phyloP scores from a whole-genome alignment of 2,797 vertebrate species.

The Hydrocynus forskahlii region DNA sequence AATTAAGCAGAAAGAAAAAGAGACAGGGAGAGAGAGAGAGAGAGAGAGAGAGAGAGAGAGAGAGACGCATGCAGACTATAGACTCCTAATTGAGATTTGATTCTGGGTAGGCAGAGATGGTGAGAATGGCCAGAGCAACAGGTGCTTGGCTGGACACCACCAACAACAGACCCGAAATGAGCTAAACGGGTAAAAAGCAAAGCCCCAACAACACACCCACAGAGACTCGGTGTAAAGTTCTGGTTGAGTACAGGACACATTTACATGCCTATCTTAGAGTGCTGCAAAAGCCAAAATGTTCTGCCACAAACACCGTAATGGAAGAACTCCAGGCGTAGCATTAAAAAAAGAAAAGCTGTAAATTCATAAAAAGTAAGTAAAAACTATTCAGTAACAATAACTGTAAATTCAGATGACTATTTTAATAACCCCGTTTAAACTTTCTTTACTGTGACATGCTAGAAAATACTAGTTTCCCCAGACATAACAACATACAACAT shows the following conservation, averaged over 20 bases:
- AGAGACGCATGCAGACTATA: conserved; percentile 7
- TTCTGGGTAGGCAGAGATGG: conserved; percentile 52
- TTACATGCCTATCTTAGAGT: background rate
- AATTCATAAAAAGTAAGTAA: too few relatives aligned
- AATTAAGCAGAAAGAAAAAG: conserved; percentile 36
- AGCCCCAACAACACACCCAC: background rate
- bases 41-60: background rate
- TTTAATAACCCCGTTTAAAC: too few relatives aligned
- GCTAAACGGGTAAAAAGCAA: conserved; percentile 34
- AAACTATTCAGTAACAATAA: too few relatives aligned
- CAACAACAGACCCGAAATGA: conserved; percentile 18
- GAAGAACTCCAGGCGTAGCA: background rate
- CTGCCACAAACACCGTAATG: background rate
- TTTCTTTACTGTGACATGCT: too few relatives aligned
- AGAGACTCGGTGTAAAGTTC: background rate
- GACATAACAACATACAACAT: too few relatives aligned
- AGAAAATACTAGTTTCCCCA: too few relatives aligned
- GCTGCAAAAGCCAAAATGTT: background rate
- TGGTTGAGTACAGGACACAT: conserved; percentile 26
- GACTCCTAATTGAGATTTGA: conserved; percentile 57
- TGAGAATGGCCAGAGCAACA: conserved; percentile 47
- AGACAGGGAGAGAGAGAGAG: background rate
- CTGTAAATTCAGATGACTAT: too few relatives aligned
- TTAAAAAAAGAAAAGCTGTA: too few relatives aligned
- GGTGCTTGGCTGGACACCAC: conserved; percentile 43